Conservation (phyloP, 2,888 invertebrate species). For the Cantharis rufa region DNA sequence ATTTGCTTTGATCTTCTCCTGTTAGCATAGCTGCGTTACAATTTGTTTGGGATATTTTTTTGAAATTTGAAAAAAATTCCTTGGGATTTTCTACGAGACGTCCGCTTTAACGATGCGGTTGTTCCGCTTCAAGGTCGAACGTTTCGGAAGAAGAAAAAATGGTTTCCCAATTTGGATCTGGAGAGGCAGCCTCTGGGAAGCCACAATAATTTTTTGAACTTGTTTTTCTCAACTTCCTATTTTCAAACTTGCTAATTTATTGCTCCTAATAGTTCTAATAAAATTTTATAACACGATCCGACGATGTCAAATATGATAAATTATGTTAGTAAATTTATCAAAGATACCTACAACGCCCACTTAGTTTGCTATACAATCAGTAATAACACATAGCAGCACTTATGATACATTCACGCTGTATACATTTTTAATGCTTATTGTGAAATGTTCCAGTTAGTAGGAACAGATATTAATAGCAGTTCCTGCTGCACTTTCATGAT, state of each 20-base stretch:
- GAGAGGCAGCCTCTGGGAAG: neutral
- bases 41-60: neutral
- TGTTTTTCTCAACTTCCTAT: neutral
- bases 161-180: neutral
- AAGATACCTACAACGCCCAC: conserved; percentile 41
- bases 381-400: conserved; percentile 32
- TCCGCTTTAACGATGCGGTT: neutral
- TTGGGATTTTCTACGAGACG: neutral
- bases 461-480: conserved; percentile 43
- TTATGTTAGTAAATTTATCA: conserved; percentile 14
- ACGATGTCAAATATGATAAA: neutral
- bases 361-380: conserved; percentile 38
- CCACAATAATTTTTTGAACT: neutral
- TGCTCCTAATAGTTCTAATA: neutral
- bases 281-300: neutral
- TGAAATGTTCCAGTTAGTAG: conserved; percentile 43
- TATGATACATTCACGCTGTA: conserved; percentile 27
- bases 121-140: neutral
- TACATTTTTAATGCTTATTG: conserved; percentile 35
- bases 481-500: conserved; percentile 39
- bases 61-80: neutral
- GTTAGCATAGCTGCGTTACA: neutral
- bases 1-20: neutral
- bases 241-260: neutral
- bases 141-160: neutral